Percentiles rank a stretch among this genome's conserved stretches.
Conservation (phyloP, 1,140 invertebrate species). For the Heliconius congener region DNA sequence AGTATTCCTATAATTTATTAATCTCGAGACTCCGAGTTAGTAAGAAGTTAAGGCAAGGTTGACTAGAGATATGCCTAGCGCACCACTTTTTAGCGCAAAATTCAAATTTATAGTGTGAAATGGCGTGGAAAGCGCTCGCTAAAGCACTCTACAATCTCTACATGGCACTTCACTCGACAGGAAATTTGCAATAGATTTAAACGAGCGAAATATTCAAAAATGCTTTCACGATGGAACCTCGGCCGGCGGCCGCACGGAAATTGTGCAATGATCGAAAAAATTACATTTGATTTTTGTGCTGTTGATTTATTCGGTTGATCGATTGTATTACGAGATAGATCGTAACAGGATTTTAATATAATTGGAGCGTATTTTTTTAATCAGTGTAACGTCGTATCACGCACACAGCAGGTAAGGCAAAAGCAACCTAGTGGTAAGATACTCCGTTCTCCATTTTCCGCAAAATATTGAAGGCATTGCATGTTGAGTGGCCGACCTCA, state of each 20-base stretch:
- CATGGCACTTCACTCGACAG: slow-evolving; percentile 46
- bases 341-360: neutral
- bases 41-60: neutral
- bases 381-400: neutral
- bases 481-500: too few species aligned
- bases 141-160: slow-evolving; percentile 49
- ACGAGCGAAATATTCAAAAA: slow-evolving; percentile 45
- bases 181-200: slow-evolving; percentile 58
- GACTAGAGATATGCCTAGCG: neutral
- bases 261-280: slow-evolving; percentile 38
- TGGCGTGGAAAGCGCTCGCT: slow-evolving; percentile 48
- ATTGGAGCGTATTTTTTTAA: neutral
- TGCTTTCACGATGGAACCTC: slow-evolving; percentile 42
- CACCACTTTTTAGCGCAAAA: slow-evolving; percentile 45
- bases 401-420: neutral
- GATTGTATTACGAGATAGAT: slow-evolving; percentile 4
- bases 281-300: slow-evolving; percentile 29
- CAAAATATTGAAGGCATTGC: too few species aligned
- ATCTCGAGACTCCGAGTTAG: neutral
- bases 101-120: slow-evolving; percentile 52
- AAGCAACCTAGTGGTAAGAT: too few species aligned
- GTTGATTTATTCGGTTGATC: slow-evolving; percentile 20
- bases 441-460: too few species aligned
- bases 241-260: slow-evolving; percentile 29
- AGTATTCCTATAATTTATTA: neutral